Evolutionary conservation across 2,797 vertebrate species (phyloP).

Genomic region (Semaprochilodus insignis): DNA sequence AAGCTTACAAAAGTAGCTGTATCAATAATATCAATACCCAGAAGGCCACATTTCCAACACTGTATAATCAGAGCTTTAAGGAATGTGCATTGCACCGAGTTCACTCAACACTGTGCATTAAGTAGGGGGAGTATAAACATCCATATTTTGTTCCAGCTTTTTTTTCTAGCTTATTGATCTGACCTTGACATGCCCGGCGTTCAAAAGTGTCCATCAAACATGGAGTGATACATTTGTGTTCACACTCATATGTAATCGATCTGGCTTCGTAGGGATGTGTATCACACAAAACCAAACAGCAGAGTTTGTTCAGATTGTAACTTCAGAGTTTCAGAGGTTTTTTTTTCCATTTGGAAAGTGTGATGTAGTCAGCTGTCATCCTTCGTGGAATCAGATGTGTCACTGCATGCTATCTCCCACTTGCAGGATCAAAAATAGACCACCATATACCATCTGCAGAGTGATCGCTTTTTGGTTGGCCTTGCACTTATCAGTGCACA

Average conservation of each 20-base stretch:
- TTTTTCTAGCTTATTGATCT: constrained; percentile 75
- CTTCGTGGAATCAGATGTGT: neutral
- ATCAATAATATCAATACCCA: constrained; percentile 34
- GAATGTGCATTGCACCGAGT: neutral
- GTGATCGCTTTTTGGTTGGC: neutral
- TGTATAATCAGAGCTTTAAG: constrained; percentile 22
- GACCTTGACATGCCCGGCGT: constrained; percentile 73
- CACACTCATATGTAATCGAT: constrained; percentile 34
- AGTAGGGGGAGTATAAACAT: constrained; percentile 12
- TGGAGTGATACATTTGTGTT: constrained; percentile 33
- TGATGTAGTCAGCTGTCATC: neutral
- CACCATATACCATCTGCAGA: neutral
- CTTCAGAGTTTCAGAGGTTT: neutral
- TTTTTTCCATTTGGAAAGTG: neutral
- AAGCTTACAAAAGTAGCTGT: neutral
- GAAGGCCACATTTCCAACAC: constrained; percentile 22
- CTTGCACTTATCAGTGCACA: neutral
- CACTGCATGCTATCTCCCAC: neutral
- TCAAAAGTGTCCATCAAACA: constrained; percentile 61
- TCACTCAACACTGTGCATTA: constrained; percentile 5
- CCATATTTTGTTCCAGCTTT: constrained; percentile 65
- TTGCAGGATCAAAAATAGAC: neutral
- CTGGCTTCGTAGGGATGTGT: constrained; percentile 15
- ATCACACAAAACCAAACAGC: constrained; percentile 6
- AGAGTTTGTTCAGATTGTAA: constrained; percentile 7